Evolutionary conservation across 2,113 vertebrate species (phyloP), one percentile per base, ranked within the genome.

Genomic region (Lophius piscatorius): DNA sequence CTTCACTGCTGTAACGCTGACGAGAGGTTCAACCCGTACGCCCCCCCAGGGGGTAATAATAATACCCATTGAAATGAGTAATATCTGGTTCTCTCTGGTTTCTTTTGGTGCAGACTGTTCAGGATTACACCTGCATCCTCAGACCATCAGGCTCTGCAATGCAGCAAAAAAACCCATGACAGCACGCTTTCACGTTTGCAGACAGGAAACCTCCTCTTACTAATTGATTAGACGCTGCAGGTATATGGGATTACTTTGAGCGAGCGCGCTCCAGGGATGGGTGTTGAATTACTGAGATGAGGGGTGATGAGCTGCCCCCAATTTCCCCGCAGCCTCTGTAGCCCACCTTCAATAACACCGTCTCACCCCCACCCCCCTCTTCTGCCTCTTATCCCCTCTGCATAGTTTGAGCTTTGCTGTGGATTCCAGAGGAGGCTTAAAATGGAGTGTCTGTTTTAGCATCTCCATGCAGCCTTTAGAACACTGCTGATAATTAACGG

Each of bases 151-250:
- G 51, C 29, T 51, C 49, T 64, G 70, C 66, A 73, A 18, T 52
- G 50, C 41, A 21, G 51, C 67, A 56, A 65, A 70, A 60, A 69
- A 48, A n/a, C 2, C 38, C 8, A 34, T 34, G 51, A 41, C 14
- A 7, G 38, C 55, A 46, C 36, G 31, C 20, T 26, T 47, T 17
- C 33, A 58, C 57, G 57, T 70, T 40, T 55, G 61, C 45, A 47
- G 42, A 58, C 49, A 7, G 17, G 64, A 69, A 23, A 49, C 59
- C 36, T 63, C 38, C 67, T 18, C 54, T 70, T 52, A 64, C 68
- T 73, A 74, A 73, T 61, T 72, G 64, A 78, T 79, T 68, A 73
- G 70, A 9, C 11, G 5, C 51, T 51, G 76, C 70, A 71, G 56
- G 61, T 81, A 52, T 67, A 74, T 57, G 56, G 63, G 61, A 46